These are phyloP conservation scores for Peromyscus attwateri DNA, from an alignment of 2,797 vertebrate species.

Conservation along the genomic window DNA sequence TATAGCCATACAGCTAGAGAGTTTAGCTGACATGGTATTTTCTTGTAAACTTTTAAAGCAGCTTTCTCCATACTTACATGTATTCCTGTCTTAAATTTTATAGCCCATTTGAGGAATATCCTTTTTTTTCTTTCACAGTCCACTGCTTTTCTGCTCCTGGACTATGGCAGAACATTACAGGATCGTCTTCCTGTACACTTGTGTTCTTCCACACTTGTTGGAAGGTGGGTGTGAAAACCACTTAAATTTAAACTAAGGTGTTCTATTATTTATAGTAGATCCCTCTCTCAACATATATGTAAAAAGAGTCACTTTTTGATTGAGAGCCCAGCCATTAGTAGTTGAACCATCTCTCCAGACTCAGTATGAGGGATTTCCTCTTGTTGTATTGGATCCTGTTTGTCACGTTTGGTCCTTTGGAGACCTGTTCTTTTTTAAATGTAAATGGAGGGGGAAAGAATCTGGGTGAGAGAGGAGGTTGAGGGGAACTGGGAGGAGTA, in stretches of 20 bases:
- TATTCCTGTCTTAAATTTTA: not conserved
- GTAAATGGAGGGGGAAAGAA: not conserved
- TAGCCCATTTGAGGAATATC: not conserved
- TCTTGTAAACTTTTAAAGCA: conserved; percentile 22
- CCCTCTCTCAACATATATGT: not conserved
- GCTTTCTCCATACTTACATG: not conserved
- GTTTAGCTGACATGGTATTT: not conserved
- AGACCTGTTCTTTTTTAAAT: not conserved
- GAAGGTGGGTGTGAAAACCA: not conserved
- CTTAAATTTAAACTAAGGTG: not conserved
- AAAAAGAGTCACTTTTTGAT: too few species aligned
- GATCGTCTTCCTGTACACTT: not conserved
- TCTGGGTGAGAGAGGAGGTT: not conserved
- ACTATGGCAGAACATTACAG: too few species aligned
- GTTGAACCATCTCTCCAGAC: too few species aligned
- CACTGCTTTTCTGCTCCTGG: not conserved
- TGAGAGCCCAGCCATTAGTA: not conserved
- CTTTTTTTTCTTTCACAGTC: not conserved
- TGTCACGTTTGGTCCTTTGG: too few species aligned
- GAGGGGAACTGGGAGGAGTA: not conserved
- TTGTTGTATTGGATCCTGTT: not conserved
- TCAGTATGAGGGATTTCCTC: not conserved
- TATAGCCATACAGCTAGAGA: not conserved
- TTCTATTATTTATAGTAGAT: not conserved
- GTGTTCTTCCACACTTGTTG: not conserved